Percentiles rank a stretch among this genome's conserved stretches.
These are phyloP conservation scores for Balearica regulorum DNA, from an alignment of 2,797 vertebrate species.

Conservation along the genomic window DNA sequence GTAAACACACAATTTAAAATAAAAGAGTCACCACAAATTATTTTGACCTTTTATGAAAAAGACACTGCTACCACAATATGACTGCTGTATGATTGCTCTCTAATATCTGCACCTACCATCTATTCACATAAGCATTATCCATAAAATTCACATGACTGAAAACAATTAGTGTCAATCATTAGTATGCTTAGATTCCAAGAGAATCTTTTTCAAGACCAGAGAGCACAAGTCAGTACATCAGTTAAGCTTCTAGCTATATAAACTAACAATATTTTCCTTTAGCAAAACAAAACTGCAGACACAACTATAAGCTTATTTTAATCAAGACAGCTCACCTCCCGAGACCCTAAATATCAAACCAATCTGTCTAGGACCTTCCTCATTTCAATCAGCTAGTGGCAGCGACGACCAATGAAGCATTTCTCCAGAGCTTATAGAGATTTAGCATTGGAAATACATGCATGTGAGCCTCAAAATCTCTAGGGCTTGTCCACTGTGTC, in stretches of 20 bases:
- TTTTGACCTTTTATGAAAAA: background rate
- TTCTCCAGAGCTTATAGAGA: background rate
- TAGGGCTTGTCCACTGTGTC: background rate
- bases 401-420: background rate
- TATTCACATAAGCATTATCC: background rate
- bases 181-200: background rate
- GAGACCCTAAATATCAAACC: background rate
- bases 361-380: background rate
- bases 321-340: background rate
- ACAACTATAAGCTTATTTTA: background rate
- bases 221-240: background rate
- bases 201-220: background rate
- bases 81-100: background rate
- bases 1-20: background rate
- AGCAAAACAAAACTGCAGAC: background rate
- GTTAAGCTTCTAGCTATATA: background rate
- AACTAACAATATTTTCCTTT: background rate
- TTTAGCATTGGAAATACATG: background rate
- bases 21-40: background rate
- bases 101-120: background rate
- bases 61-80: background rate
- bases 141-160: background rate
- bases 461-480: background rate
- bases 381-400: background rate
- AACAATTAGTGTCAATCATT: slow-evolving; percentile 19